Evolutionary conservation across 2,797 vertebrate genomes (phyloP), one percentile per base, ranked within the genome.

Genomic region (Arnoldichthys spilopterus): DNA sequence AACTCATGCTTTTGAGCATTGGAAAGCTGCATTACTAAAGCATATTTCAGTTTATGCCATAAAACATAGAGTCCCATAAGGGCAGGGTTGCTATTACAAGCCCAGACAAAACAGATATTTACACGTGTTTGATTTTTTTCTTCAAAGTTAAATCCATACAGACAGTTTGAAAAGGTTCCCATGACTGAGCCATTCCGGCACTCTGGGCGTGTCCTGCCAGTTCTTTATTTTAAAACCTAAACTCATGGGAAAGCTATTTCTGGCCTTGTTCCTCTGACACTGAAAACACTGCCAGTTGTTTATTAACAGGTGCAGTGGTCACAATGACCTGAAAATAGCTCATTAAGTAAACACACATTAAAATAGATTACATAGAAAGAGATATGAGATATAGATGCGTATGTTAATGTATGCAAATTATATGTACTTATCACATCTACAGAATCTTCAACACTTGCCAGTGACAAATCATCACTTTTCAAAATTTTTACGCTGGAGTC

Each of bases 191-290:
- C 86, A 82, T 89, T 89, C 83, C 86, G 89, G 84, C 71, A 87
- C 62, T 34, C 83, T 88, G 90, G 91, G 91, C 82, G 88, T 89
- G 87, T 88, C 86, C 88, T 88, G 87, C 86, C 88, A 89, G 83
- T 84, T 86, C 86, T 87, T 93, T 94, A 93, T 92, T 94, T 94
- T 93, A 86, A 90, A 91, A 88, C 84, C 85, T 85, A 90, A 90
- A 88, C 93, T 93, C 93, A 94, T 94, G 93, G 92, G 93, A 95
- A 95, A 94, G 91, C 90, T 94, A 93, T 94, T 94, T 91, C 75
- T 32, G 88, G 91, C 89, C 85, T 81, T 83, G 91, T 92, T 91
- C 88, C 90, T 91, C 85, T 73, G 86, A 85, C 80, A 85, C 82
- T 85, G 86, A 91, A 90, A 92, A 87, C 88, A 88, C 82, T 80